Conservation (phyloP, 92 coral and sea anemone species). For the Actinostola sp. region DNA sequence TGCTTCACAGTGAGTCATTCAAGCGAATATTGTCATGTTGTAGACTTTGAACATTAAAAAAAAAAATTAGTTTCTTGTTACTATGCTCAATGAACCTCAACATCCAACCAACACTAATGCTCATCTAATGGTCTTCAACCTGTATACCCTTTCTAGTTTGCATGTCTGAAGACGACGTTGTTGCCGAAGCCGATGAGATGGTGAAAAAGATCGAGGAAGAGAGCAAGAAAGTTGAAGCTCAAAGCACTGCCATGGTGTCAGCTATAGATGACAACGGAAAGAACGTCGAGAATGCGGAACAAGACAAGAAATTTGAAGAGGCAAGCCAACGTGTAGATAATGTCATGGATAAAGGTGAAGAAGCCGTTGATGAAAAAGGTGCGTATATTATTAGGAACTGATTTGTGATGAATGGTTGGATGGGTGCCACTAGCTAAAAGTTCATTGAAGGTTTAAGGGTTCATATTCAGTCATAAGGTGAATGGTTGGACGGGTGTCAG, state of each 20-base stretch:
- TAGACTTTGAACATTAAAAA: too few relatives aligned
- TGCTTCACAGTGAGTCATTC: too few relatives aligned
- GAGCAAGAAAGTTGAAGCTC: slow-evolving; percentile 66
- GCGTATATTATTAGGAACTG: too few relatives aligned
- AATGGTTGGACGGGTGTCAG: too few relatives aligned
- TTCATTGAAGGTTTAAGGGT: too few relatives aligned
- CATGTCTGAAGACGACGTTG: slow-evolving; percentile 52
- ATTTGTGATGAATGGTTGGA: neutral
- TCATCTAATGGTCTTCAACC: too few relatives aligned
- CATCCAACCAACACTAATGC: too few relatives aligned
- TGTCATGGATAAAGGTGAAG: slow-evolving; percentile 58
- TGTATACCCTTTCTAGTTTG: neutral
- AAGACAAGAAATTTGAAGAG: slow-evolving; percentile 70
- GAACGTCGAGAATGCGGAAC: slow-evolving; percentile 56
- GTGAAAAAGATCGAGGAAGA: slow-evolving; percentile 69
- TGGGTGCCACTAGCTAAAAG: neutral
- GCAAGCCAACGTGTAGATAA: slow-evolving; percentile 74
- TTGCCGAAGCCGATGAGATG: slow-evolving; percentile 62
- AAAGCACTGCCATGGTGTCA: slow-evolving; percentile 64
- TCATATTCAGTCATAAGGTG: too few relatives aligned
- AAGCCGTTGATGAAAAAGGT: slow-evolving; percentile 77
- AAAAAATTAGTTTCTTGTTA: too few relatives aligned
- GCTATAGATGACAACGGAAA: slow-evolving; percentile 68
- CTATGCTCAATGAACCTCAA: too few relatives aligned
- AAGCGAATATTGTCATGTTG: too few relatives aligned